Evolutionary conservation across 2,888 invertebrate genomes (phyloP).

Genomic region (Calephelis perditalis): DNA sequence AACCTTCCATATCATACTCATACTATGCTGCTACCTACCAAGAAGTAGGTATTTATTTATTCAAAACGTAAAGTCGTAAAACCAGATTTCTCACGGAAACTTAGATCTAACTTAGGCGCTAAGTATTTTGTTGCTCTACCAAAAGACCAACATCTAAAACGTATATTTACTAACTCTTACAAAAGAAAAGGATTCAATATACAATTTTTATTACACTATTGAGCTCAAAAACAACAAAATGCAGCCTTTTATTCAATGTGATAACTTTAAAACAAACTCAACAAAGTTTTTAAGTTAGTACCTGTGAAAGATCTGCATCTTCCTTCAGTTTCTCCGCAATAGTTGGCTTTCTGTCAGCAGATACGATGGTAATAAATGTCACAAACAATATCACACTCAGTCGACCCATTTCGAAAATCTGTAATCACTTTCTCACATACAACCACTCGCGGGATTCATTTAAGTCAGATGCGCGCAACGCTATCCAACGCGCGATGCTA

Average conservation of each 20-base stretch:
- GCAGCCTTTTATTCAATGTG: no score
- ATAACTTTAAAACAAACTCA: conserved; percentile 3
- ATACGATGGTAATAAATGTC: conserved; percentile 48
- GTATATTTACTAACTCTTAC: no score
- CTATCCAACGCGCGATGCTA: conserved; percentile 49
- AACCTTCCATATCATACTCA: no score
- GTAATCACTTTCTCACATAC: conserved; percentile 35
- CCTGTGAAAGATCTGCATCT: conserved; percentile 84
- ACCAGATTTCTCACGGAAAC: background rate
- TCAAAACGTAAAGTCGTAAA: background rate
- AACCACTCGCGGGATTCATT: conserved; percentile 56
- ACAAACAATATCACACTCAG: conserved; percentile 61
- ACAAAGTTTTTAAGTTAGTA: conserved; percentile 42
- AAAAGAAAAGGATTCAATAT: no score
- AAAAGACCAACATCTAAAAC: background rate
- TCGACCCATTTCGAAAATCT: conserved; percentile 47
- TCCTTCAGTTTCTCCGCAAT: conserved; percentile 81
- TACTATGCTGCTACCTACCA: no score
- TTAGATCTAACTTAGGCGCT: background rate
- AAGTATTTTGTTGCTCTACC: background rate
- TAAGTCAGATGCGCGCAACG: conserved; percentile 43
- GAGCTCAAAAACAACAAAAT: no score
- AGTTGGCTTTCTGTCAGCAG: conserved; percentile 65
- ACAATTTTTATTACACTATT: no score
- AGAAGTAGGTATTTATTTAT: no score